Percentiles rank a stretch among this genome's conserved stretches.
Evolutionary conservation across 2,797 vertebrate species (phyloP).

Genomic region (Avahi laniger): DNA sequence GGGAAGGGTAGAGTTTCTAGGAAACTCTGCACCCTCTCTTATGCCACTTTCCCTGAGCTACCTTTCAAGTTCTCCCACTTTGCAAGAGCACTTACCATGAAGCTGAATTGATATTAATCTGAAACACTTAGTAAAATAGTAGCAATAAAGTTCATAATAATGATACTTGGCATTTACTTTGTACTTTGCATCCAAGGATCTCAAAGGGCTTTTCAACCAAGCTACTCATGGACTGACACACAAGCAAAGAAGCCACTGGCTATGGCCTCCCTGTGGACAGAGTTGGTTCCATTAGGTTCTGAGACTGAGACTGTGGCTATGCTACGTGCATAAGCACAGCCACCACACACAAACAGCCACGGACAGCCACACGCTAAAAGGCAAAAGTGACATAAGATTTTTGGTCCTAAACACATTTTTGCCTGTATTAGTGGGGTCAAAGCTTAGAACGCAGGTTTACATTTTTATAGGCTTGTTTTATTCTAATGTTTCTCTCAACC

Average conservation of each 20-base stretch:
- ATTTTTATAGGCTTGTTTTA: constrained; percentile 30
- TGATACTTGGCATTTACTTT: constrained; percentile 50
- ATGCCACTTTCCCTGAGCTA: constrained; percentile 6
- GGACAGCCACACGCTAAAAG: neutral
- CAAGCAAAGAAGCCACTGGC: neutral
- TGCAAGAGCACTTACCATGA: constrained; percentile 44
- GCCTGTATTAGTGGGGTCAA: neutral
- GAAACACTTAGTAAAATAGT: constrained; percentile 71
- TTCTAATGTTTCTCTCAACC: neutral
- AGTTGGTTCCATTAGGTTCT: neutral
- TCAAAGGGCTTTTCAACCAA: constrained; percentile 45
- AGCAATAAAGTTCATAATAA: constrained; percentile 68
- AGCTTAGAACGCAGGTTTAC: neutral
- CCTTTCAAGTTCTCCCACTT: constrained; percentile 58
- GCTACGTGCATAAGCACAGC: neutral
- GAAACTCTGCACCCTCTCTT: constrained; percentile 47
- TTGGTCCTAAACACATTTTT: neutral
- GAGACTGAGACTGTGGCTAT: neutral
- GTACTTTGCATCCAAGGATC: constrained; percentile 41
- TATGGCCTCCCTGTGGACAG: neutral
- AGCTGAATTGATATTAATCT: constrained; percentile 67
- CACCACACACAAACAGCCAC: neutral
- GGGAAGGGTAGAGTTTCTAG: constrained; percentile 36
- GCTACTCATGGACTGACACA: neutral
- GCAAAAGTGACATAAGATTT: neutral